A percentile compares a stretch with the other conserved stretches of the same genome.
phyloP scores from a whole-genome alignment of 2,888 invertebrate species.

The Phorcus lineatus region DNA sequence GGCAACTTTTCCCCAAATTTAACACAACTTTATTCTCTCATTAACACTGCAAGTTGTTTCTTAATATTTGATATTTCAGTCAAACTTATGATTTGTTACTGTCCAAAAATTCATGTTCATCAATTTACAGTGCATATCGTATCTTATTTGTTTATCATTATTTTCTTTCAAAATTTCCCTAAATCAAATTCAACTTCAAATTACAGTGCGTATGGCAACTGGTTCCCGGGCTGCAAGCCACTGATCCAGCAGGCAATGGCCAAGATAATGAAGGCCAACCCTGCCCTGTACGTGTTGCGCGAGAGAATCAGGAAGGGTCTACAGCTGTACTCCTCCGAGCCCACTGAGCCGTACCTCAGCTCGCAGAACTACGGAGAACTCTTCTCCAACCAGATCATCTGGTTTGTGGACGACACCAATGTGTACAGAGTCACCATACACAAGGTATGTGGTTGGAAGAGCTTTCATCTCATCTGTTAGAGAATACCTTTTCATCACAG shows the following conservation, averaged over 20 bases:
- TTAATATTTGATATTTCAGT: too few relatives aligned
- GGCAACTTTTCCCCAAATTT: too few relatives aligned
- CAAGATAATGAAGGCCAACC: constrained; percentile 99
- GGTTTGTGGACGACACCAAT: constrained; percentile 99
- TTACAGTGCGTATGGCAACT: constrained; percentile 95
- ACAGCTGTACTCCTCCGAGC: constrained; percentile 98
- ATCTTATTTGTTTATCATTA: too few relatives aligned
- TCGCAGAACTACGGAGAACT: constrained; percentile 99
- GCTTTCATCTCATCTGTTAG: neutral
- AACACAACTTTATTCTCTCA: too few relatives aligned
- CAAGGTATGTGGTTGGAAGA: constrained; percentile 79
- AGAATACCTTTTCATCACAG: too few relatives aligned
- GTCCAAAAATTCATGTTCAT: too few relatives aligned
- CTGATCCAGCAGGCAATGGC: constrained; percentile 99
- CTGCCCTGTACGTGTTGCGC: constrained; percentile 95
- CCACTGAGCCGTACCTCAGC: constrained; percentile 98
- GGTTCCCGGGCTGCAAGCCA: constrained; percentile 99
- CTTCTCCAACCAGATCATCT: constrained; percentile 99
- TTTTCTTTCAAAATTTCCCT: neutral
- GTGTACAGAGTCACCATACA: constrained; percentile 99
- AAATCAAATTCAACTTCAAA: too few relatives aligned
- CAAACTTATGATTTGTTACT: too few relatives aligned
- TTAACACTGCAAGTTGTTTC: too few relatives aligned
- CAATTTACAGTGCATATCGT: too few relatives aligned
- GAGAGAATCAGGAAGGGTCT: constrained; percentile 99